These are phyloP conservation scores for Plagodis pulveraria DNA, from an alignment of 2,888 invertebrate genomes.

Conservation along the genomic window DNA sequence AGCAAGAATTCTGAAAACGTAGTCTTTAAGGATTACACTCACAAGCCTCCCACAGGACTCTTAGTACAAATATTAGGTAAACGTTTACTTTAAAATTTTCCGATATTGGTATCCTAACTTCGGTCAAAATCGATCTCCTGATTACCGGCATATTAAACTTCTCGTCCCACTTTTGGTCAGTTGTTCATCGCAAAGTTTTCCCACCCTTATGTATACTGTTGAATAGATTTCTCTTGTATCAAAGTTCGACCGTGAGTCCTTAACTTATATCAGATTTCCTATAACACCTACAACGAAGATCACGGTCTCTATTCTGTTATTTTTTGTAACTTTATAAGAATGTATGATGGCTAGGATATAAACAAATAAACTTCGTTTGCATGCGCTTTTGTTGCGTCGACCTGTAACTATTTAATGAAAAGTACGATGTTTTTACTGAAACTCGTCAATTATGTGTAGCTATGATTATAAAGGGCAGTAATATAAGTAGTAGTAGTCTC, in stretches of 20 bases:
- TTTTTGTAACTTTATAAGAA: too few species aligned
- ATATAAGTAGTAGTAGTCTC: too few species aligned
- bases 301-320: too few species aligned
- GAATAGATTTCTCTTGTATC: slow-evolving; percentile 18
- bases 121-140: slow-evolving; percentile 8
- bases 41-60: neutral
- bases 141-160: slow-evolving; percentile 21
- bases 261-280: slow-evolving; percentile 21
- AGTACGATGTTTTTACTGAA: too few species aligned
- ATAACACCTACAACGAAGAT: slow-evolving; percentile 20
- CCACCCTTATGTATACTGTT: slow-evolving; percentile 13
- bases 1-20: too few species aligned
- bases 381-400: too few species aligned
- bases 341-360: too few species aligned
- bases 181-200: slow-evolving; percentile 20
- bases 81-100: slow-evolving; percentile 4
- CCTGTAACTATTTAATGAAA: too few species aligned
- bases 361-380: too few species aligned
- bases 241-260: slow-evolving; percentile 12
- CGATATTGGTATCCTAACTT: slow-evolving; percentile 13
- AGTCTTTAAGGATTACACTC: neutral
- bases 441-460: too few species aligned
- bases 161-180: slow-evolving; percentile 15
- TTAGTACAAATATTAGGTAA: neutral
- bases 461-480: too few species aligned